Conservation (phyloP, 2,113 vertebrate genomes). For the Xiphophorus hellerii region DNA sequence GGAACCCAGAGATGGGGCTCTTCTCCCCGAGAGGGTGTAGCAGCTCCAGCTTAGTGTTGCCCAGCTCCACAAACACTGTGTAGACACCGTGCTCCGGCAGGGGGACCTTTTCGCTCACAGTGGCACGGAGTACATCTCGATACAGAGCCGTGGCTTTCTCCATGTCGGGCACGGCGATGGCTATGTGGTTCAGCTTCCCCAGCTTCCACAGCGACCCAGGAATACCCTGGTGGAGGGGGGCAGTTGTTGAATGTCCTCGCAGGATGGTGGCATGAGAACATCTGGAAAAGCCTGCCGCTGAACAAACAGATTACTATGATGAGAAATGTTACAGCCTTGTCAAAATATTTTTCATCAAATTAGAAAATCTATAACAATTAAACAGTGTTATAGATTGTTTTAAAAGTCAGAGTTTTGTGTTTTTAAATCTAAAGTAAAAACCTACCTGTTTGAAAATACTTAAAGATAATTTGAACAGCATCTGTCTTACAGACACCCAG, state of each 20-base stretch:
- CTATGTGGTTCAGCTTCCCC: constrained; percentile 92
- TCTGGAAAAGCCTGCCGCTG: constrained; percentile 78
- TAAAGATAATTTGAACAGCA: no score
- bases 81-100: constrained; percentile 93
- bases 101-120: constrained; percentile 85
- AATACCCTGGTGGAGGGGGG: constrained; percentile 53
- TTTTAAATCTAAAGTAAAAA: background rate
- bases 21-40: constrained; percentile 91
- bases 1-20: constrained; percentile 91
- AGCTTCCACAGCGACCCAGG: constrained; percentile 86
- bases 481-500: no score
- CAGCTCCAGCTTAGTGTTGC: constrained; percentile 95
- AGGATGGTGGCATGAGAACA: constrained; percentile 45
- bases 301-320: constrained; percentile 11
- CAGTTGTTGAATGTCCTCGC: constrained; percentile 60
- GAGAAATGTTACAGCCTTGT: background rate
- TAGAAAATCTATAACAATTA: no score
- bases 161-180: constrained; percentile 92
- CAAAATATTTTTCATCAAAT: background rate
- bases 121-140: constrained; percentile 87
- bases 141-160: constrained; percentile 88
- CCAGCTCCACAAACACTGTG: constrained; percentile 93
- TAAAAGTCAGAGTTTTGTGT: no score
- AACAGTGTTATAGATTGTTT: background rate
- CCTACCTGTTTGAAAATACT: no score